Evolutionary conservation across 2,113 vertebrate species (phyloP), one percentile per base, ranked within the genome.

Genomic region (Ictalurus punctatus): DNA sequence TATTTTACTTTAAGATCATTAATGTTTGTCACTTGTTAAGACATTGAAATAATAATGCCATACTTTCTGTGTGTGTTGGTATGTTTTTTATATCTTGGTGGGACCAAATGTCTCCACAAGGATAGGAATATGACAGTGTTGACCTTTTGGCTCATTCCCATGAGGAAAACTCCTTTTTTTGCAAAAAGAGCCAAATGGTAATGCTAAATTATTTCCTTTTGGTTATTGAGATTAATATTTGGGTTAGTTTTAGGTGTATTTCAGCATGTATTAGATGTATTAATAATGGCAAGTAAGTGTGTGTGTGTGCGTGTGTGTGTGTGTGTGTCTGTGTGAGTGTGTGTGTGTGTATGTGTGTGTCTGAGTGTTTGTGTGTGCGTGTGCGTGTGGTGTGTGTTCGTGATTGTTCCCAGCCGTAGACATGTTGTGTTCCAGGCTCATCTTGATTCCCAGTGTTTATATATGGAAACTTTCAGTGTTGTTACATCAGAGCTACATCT

Each of bases 381-480:
- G 40, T 44, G 2, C 3, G 40, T 44, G 40, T 44, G 40, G 54
- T 81, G 71, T 52, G 84, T 78, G 44, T 85, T 89, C 92, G 89
- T 94, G 94, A 95, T 95, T 93, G 95, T 92, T 94, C 93, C 95
- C 95, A 95, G 95, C 94, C 94, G 79, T 74, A 84, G 89, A 86
- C 89, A 90, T 86, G 91, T 88, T 90, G 86, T 92, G 92, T 88
- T 91, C 88, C 92, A 91, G 93, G 91, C 92, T 93, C 94, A 94
- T 93, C 93, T 94, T 93, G 90, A 90, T 13, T 93, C 90, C 85
- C 93, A 89, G 90, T 91, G 92, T 89, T 91, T 91, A 93, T 93
- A 91, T 90, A 94, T 95, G 95, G 96, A 95, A 95, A 95, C 94
- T 95, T 93, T 95, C 94, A 94, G 92, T 90, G 93, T 83, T 88